Base-by-base conservation (phyloP, 2,888 invertebrate species). In the Macrosoma leucophasiata region DNA sequence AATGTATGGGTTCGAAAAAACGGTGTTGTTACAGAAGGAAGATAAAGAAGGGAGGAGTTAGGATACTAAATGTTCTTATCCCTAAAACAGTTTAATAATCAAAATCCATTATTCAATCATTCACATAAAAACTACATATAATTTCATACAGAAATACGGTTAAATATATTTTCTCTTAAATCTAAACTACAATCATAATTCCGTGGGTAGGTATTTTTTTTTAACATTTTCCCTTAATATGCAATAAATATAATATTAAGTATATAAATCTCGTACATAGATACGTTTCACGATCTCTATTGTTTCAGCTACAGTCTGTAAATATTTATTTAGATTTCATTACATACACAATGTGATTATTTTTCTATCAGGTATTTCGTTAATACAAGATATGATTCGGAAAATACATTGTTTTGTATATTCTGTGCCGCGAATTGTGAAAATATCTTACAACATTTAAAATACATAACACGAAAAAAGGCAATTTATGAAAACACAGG, bases 141-240 rank as follows among this genome's bases (percentile, higher is more conserved):
- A 84, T 84, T 79, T 82, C 81, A 81, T 84, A 84, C 81, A 82
- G 84, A 84, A 84, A 84, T 84, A 84, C 81, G 84, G 71, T 82
- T 84, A 84, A 77, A 82, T 84, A 84, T 82, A 82, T 78, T 81
- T n/a, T 73, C 69, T 67, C 77, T 79, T 81, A 81, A 41, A 42
- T 66, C 76, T 79, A 68, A 63, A 67, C 82, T 82, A 82, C 82
- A 74, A 71, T 72, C 58, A 70, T 74, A 70, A 63, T 72, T 73
- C 73, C 59, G 60, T 72, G 68, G 62, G 63, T 70, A 71, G 58
- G 55, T 63, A 53, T 60, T 74, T 77, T 81, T 50, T 74, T 84
- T 82, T 79, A 72, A 66, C 65, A 63, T 79, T 84, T 81, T 81
- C 62, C n/a, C 62, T 53, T 72, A 67, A 54, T 70, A 65, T 82